Evolutionary conservation across 1,140 invertebrate genomes (phyloP).

Genomic region (Aleiodes sp.): DNA sequence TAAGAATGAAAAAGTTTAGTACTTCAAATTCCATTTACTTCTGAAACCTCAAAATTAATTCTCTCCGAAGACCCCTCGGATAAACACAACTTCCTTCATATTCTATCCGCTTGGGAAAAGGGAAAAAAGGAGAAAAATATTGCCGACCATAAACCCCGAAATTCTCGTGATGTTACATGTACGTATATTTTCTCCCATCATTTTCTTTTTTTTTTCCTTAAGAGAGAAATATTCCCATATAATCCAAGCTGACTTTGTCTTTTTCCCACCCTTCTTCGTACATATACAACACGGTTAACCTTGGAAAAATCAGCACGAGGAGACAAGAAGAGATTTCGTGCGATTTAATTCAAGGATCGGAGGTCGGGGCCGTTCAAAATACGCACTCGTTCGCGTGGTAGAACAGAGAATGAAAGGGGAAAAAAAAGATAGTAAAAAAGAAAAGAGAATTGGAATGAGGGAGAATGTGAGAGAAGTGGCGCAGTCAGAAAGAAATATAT

Average conservation of each 20-base stretch:
- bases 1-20: background rate
- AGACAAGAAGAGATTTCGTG: constrained; percentile 25
- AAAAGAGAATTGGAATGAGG: background rate
- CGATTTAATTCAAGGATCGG: constrained; percentile 32
- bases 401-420: no score
- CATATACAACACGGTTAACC: constrained; percentile 22
- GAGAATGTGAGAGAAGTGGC: background rate
- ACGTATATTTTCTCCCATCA: background rate
- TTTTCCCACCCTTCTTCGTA: background rate
- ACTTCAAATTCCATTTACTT: background rate
- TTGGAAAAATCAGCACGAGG: constrained; percentile 22
- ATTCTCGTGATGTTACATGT: background rate
- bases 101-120: no score
- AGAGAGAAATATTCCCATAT: background rate
- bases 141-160: background rate
- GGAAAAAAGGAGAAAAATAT: background rate
- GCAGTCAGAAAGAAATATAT: background rate
- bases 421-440: background rate
- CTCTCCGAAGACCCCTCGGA: background rate
- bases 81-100: background rate
- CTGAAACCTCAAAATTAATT: background rate
- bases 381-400: no score
- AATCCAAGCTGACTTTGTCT: constrained; percentile 3
- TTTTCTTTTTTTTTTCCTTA: background rate
- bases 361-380: constrained; percentile 5